Evolutionary conservation across 2,888 invertebrate species (phyloP).

Genomic region (Calliopum simillimum): DNA sequence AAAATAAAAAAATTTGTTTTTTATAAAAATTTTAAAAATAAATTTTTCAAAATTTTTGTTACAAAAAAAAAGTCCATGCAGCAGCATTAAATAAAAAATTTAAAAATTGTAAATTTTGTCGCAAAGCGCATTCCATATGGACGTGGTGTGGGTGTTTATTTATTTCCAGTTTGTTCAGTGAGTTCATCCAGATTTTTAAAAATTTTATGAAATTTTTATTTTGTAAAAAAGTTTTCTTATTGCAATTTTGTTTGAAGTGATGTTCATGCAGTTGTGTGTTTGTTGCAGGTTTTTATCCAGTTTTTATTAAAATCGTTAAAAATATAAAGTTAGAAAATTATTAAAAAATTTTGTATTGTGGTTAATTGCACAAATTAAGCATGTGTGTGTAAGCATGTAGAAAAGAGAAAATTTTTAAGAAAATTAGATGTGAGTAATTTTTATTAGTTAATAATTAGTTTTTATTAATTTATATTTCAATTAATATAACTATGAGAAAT

Average conservation of each 20-base stretch:
- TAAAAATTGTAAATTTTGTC: not conserved
- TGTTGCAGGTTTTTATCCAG: slow-evolving; percentile 15
- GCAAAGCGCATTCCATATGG: slow-evolving; percentile 2
- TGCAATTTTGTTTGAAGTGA: slow-evolving; percentile 48
- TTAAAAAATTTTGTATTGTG: slow-evolving; percentile 35
- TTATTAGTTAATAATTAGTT: no score
- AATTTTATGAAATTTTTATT: no score
- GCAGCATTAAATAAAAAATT: slow-evolving; percentile 1
- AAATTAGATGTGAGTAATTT: no score
- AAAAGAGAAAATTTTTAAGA: not conserved
- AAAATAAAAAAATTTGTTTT: slow-evolving; percentile 25
- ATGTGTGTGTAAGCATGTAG: not conserved
- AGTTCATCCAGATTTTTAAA: no score
- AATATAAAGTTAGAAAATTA: slow-evolving; percentile 7
- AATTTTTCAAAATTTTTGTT: slow-evolving; percentile 18
- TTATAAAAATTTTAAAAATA: slow-evolving; percentile 30
- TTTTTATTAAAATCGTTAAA: slow-evolving; percentile 35
- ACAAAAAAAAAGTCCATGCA: slow-evolving; percentile 23
- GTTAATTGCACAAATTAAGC: slow-evolving; percentile 21
- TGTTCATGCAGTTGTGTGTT: slow-evolving; percentile 38
- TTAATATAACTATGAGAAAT: no score
- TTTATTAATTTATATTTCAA: no score
- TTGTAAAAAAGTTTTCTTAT: slow-evolving; percentile 17
- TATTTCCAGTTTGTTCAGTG: no score
- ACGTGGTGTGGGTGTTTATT: no score